phyloP scores from a whole-genome alignment of 2,113 vertebrate genomes.

The Ammodytes marinus region DNA sequence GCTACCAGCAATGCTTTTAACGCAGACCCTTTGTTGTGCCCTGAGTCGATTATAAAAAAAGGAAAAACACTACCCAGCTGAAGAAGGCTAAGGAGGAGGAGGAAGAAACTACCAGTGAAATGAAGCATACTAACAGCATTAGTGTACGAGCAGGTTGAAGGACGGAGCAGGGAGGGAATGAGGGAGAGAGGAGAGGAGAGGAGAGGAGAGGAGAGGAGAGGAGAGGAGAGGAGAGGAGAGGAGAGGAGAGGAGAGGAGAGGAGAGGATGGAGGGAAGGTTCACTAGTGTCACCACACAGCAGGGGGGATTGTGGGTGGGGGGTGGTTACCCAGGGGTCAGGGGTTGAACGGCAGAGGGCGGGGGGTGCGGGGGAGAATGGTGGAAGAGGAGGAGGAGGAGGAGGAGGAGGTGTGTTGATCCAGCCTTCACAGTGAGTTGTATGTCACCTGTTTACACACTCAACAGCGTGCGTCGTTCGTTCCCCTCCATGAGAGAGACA shows the following conservation, averaged over 20 bases:
- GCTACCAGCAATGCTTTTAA: not conserved
- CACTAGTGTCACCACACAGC: conserved; percentile 57
- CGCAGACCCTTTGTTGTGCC: not conserved
- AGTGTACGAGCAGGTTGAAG: conserved; percentile 51
- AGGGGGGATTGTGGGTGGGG: conserved; percentile 6
- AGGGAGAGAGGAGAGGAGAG: conserved; percentile 41
- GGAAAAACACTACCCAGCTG: not conserved
- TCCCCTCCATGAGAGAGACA: conserved; percentile 40
- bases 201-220: conserved; percentile 30
- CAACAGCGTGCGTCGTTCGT: conserved; percentile 13
- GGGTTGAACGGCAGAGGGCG: conserved; percentile 55
- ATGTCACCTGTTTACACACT: conserved; percentile 78
- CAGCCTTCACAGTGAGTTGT: conserved; percentile 71
- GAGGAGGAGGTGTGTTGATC: conserved; percentile 67
- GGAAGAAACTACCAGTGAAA: conserved; percentile 64
- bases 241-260: conserved; percentile 45
- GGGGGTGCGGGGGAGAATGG: conserved; percentile 28
- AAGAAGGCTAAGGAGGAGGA: conserved; percentile 39
- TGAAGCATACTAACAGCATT: conserved; percentile 78
- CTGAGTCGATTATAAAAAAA: not conserved
- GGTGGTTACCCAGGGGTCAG: conserved; percentile 58
- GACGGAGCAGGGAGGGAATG: conserved; percentile 18
- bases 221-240: conserved; percentile 35
- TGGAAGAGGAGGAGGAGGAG: conserved; percentile 3
- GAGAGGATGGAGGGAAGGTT: conserved; percentile 60